Percentiles rank a stretch among this genome's conserved stretches.
Evolutionary conservation across 2,113 vertebrate genomes (phyloP).

Genomic region (Bagarius yarrelli): DNA sequence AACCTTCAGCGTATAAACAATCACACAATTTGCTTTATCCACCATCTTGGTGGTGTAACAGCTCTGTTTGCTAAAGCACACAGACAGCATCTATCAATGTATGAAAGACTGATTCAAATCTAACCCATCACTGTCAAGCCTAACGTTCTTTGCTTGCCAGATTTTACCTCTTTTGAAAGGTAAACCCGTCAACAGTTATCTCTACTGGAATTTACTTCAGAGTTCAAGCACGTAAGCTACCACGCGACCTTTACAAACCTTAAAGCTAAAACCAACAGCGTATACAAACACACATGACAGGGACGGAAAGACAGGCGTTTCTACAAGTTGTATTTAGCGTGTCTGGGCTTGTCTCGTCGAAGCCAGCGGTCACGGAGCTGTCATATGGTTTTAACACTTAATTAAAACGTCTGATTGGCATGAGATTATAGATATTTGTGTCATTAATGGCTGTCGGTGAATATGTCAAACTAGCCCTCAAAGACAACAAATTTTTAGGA

Average conservation of each 20-base stretch:
- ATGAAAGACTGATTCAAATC: neutral
- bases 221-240: neutral
- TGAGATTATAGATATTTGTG: neutral
- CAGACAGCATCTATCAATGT: neutral
- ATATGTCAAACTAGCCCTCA: too few species aligned
- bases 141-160: neutral
- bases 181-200: neutral
- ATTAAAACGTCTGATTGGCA: neutral
- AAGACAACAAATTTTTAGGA: too few species aligned
- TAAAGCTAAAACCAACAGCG: neutral
- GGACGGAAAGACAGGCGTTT: constrained; percentile 10
- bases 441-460: neutral
- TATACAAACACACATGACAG: constrained; percentile 20
- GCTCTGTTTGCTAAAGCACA: neutral
- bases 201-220: constrained; percentile 18
- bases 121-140: neutral
- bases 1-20: neutral
- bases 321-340: neutral
- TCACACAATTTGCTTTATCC: neutral
- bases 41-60: neutral
- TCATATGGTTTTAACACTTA: neutral
- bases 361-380: neutral
- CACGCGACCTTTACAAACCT: constrained; percentile 1
- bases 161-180: constrained; percentile 7
- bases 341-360: neutral